Percentiles rank a stretch among this genome's conserved stretches.
Conservation (phyloP, 1,140 invertebrate genomes). For the fruit fly (Drosophila melanogaster) region Release_6_plus_ISO1_MT NT_037436.4:1717001-1717500, state of each 20-base stretch:
- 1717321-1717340: neutral
- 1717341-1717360: no score
- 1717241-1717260: constrained; percentile 87
- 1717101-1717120: constrained; percentile 88
- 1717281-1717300: constrained; percentile 88
- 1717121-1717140: constrained; percentile 97
- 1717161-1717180: constrained; percentile 89
- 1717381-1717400: constrained; percentile 51
- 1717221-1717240: constrained; percentile 91
- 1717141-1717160: constrained; percentile 90
- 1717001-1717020: constrained; percentile 80
- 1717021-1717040: constrained; percentile 71
- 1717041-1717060: constrained; percentile 52
- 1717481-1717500: constrained; percentile 91
- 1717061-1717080: constrained; percentile 85
- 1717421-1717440: constrained; percentile 87
- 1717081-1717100: constrained; percentile 88
- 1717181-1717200: constrained; percentile 95
- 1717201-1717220: constrained; percentile 92
- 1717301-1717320: constrained; percentile 70
- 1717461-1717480: constrained; percentile 92
- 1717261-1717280: constrained; percentile 88
- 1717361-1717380: constrained; percentile 39
- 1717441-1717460: constrained; percentile 93
- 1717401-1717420: constrained; percentile 67